A percentile compares a stretch with the other conserved stretches of the same genome.
Conservation (phyloP, 2,113 vertebrate genomes). For the Microcebus jonahi region DNA sequence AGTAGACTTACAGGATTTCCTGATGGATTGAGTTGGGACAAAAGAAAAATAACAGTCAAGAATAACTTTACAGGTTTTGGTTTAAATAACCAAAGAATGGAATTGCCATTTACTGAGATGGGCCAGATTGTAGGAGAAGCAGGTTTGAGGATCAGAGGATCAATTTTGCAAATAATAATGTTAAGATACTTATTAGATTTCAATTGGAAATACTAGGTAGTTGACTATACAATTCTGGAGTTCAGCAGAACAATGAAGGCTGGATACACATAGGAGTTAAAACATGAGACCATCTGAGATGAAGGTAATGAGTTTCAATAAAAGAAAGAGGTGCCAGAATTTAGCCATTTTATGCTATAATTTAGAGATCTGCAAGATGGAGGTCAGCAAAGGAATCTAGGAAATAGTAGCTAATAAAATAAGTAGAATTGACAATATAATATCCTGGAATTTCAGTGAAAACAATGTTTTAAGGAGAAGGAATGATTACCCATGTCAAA, state of each 20-base stretch:
- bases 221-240: not conserved
- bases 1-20: not conserved
- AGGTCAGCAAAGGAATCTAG: not conserved
- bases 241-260: not conserved
- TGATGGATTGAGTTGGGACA: not conserved
- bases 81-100: slow-evolving; percentile 27
- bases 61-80: not conserved
- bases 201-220: not conserved
- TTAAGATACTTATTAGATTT: not conserved
- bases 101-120: not conserved
- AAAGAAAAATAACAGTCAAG: not conserved
- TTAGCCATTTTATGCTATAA: not conserved
- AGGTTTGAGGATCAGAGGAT: not conserved
- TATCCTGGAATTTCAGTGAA: not conserved
- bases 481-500: not conserved
- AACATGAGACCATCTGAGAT: not conserved
- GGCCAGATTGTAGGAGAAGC: not conserved
- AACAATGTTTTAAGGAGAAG: not conserved
- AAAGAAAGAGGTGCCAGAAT: not conserved
- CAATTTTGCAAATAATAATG: not conserved
- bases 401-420: not conserved
- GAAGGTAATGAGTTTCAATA: not conserved
- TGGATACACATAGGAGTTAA: not conserved
- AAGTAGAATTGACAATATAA: rapidly evolving
- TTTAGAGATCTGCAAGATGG: not conserved